Evolutionary conservation across 2,888 invertebrate species (phyloP).

Genomic region (Toxonevra muliebris): DNA sequence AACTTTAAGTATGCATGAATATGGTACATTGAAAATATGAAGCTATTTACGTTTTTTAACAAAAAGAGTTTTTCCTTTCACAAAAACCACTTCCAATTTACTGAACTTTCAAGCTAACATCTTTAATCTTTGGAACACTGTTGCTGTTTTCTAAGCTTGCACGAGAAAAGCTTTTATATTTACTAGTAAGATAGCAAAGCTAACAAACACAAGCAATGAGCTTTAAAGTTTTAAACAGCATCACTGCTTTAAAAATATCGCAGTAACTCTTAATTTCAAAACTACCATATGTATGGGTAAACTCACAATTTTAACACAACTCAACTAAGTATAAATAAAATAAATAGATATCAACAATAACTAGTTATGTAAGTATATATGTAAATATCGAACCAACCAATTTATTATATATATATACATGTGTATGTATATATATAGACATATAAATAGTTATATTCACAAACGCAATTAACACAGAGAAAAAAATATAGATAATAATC

Average conservation of each 20-base stretch:
- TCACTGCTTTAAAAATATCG: neutral
- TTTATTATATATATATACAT: conserved; percentile 10
- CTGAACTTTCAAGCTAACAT: too few relatives aligned
- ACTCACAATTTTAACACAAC: neutral
- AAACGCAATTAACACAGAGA: conserved; percentile 29
- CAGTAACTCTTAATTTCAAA: neutral
- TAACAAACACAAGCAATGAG: neutral
- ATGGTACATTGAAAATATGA: too few relatives aligned
- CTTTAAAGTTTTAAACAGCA: neutral
- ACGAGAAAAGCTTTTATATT: too few relatives aligned
- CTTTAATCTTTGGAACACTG: too few relatives aligned
- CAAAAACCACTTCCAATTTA: too few relatives aligned
- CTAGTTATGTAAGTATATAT: conserved; percentile 14
- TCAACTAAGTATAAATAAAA: conserved; percentile 1
- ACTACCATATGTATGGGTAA: neutral
- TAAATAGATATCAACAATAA: conserved; percentile 1
- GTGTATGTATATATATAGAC: too few relatives aligned
- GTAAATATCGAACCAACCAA: conserved; percentile 31
- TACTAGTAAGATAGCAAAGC: neutral
- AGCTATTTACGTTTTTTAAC: too few relatives aligned
- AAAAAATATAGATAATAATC: conserved; percentile 7
- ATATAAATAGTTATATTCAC: conserved; percentile 16
- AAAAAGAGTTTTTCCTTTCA: too few relatives aligned
- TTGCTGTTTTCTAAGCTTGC: too few relatives aligned
- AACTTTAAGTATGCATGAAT: too few relatives aligned